Evolutionary conservation across 2,888 invertebrate genomes (phyloP).

Genomic region (Hypsopygia costalis): DNA sequence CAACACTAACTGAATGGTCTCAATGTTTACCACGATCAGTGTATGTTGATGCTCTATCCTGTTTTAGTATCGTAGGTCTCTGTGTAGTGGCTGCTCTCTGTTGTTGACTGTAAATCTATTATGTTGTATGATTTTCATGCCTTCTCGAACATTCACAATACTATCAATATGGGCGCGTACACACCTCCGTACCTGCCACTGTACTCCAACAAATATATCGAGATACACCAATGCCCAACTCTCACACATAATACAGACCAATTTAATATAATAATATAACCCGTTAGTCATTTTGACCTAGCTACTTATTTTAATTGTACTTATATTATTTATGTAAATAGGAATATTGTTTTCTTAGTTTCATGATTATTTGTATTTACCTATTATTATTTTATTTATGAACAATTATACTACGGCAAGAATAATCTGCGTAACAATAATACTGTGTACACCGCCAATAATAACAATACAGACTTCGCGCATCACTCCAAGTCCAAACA

Average conservation of each 20-base stretch:
- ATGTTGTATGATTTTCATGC: conserved; percentile 79
- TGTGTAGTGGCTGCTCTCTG: conserved; percentile 81
- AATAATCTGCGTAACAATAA: conserved; percentile 28
- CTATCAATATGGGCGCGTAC: conserved; percentile 72
- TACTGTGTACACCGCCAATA: conserved; percentile 34
- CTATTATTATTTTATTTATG: conserved; percentile 10
- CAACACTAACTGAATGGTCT: conserved; percentile 38
- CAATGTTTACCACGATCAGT: conserved; percentile 44
- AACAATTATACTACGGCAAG: conserved; percentile 1
- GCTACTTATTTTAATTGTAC: conserved; percentile 22
- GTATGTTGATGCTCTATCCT: conserved; percentile 62
- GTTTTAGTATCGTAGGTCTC: conserved; percentile 74
- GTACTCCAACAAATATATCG: conserved; percentile 75
- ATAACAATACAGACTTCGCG: conserved; percentile 48
- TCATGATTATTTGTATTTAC: conserved; percentile 5
- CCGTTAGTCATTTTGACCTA: conserved; percentile 20
- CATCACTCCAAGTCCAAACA: conserved; percentile 49
- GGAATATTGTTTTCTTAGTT: conserved; percentile 8
- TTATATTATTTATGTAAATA: conserved; percentile 18
- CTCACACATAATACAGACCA: conserved; percentile 75
- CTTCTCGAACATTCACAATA: conserved; percentile 79
- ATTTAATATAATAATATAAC: conserved; percentile 26
- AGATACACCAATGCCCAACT: conserved; percentile 73
- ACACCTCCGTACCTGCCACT: conserved; percentile 75
- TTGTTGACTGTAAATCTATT: conserved; percentile 78